These are phyloP conservation scores for Glaucopsyche alexis DNA, from an alignment of 2,888 invertebrate species.

Conservation along the genomic window DNA sequence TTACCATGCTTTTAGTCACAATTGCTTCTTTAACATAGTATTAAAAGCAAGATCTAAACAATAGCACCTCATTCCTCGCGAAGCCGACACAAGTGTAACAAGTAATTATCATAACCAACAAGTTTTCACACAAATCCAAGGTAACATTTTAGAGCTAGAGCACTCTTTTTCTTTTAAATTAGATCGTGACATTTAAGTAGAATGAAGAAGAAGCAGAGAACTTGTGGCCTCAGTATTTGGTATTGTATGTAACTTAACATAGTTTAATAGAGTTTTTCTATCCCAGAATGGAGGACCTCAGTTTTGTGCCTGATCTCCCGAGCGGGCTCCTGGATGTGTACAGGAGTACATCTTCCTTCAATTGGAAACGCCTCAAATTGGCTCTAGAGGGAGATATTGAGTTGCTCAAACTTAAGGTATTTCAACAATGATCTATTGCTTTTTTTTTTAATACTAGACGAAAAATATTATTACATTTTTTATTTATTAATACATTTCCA, in stretches of 20 bases:
- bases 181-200: not conserved
- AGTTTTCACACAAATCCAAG: conserved; percentile 18
- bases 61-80: not conserved
- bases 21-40: not conserved
- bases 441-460: not conserved
- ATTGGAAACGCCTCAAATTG: conserved; percentile 91
- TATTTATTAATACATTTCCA: not conserved
- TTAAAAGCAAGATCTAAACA: conserved; percentile 5
- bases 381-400: conserved; percentile 88
- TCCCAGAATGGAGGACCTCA: conserved; percentile 74
- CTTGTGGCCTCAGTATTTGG: not conserved
- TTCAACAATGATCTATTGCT: conserved; percentile 35
- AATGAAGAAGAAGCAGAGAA: not conserved
- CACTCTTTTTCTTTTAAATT: not conserved
- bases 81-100: conserved; percentile 15
- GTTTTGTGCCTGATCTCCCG: conserved; percentile 84
- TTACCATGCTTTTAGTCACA: conserved; percentile 24
- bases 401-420: conserved; percentile 87
- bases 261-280: conserved; percentile 39
- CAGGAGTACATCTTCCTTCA: conserved; percentile 88
- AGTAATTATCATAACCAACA: conserved; percentile 19
- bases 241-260: not conserved
- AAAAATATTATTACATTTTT: not conserved
- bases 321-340: conserved; percentile 89
- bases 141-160: conserved; percentile 18